Evolutionary conservation across 2,797 vertebrate species (phyloP).

Genomic region (Sarcophilus harrisii): DNA sequence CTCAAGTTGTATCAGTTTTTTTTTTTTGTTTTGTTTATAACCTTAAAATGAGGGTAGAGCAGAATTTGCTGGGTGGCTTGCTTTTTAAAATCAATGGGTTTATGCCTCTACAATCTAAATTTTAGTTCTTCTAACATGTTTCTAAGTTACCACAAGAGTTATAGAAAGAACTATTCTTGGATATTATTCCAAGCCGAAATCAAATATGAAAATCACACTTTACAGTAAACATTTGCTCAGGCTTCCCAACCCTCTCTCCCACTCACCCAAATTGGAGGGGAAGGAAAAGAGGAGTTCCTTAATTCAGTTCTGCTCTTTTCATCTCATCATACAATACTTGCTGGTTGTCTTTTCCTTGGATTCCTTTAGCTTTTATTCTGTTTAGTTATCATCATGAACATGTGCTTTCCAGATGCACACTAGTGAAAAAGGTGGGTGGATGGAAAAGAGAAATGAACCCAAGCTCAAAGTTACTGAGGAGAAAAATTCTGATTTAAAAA

Average conservation of each 20-base stretch:
- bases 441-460: slow-evolving; percentile 35
- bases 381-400: not conserved
- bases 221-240: not conserved
- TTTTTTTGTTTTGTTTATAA: not conserved
- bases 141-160: not conserved
- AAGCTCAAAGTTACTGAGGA: slow-evolving; percentile 9
- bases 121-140: not conserved
- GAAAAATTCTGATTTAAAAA: not conserved
- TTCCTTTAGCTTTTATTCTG: not conserved
- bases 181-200: slow-evolving; percentile 27
- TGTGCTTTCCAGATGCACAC: too few species aligned
- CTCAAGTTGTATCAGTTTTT: not conserved
- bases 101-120: not conserved
- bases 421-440: not conserved
- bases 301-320: not conserved
- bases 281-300: not conserved
- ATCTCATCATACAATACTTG: not conserved
- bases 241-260: not conserved
- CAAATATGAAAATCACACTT: slow-evolving; percentile 38
- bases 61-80: not conserved
- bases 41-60: not conserved
- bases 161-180: not conserved
- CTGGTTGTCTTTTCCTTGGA: not conserved
- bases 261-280: not conserved
- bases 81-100: not conserved